Base-by-base conservation (phyloP, 2,113 vertebrate species). In the Dipodomys ordii region DNA sequence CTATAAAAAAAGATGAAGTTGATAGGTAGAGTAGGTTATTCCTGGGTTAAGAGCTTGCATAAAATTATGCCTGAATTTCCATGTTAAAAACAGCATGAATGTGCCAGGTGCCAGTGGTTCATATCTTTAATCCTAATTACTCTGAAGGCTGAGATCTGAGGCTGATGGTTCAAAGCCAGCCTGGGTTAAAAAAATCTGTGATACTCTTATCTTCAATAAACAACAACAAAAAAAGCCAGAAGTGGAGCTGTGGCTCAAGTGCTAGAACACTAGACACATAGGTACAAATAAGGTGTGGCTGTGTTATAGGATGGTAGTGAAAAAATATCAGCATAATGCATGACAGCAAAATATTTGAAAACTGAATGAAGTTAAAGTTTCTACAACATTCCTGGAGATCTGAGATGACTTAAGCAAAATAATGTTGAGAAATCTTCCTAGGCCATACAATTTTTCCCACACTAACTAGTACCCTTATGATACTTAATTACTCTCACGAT, bases 281-380 rank as follows among this genome's bases (percentile, higher is more conserved):
- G 13, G 4, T 30, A 15, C 15, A 67, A 67, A 27, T 83, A 18
- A 83, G 35, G 44, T 22, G 35, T 19, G 7, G 78, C 49, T 83
- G 11, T 85, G 18, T 64, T 49, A 5, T 49, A 32, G 23, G 78
- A 32, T 83, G 44, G 12, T 46, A 89, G 6, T 35, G n/a, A 93
- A 53, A 57, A 62, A 18, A 15, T 68, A 15, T 87, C 32, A 83
- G 15, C 35, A 12, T 76, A 4, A 91, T 2, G 46, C 60, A 4
- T n/a, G 6, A 19, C 30, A 80, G 20, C 62, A 22, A 94, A 64
- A 25, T 87, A 27, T 64, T 83, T 65, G 62, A 44, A 27, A 86
- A 80, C 4, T 27, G 76, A 53, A 84, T 57, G 53, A 79, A 44
- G 3, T n/a, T 67, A 39, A 28, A 88, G 4, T 83, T 91, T 93